A percentile compares a stretch with the other conserved stretches of the same genome.
These are phyloP conservation scores for Blastomussa wellsi DNA, from an alignment of 92 coral and sea anemone species.

Conservation along the genomic window DNA sequence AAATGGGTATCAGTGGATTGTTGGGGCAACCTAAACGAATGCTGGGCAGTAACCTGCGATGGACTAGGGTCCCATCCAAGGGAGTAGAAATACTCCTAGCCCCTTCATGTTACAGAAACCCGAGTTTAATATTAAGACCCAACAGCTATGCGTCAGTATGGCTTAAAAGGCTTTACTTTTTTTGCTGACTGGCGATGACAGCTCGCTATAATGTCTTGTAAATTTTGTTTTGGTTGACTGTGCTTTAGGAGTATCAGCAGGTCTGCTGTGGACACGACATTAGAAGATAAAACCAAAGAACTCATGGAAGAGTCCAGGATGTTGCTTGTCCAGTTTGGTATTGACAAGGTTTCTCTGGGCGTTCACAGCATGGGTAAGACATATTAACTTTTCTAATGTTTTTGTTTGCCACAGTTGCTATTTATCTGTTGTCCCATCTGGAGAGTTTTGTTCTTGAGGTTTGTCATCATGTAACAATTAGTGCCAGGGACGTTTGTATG, in stretches of 20 bases:
- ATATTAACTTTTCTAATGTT: background rate
- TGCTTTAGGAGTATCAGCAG: slow-evolving; percentile 50
- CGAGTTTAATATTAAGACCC: no score
- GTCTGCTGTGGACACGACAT: slow-evolving; percentile 66
- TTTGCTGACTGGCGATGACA: no score
- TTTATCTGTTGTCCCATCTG: background rate
- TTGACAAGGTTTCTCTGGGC: slow-evolving; percentile 81
- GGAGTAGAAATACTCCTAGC: no score
- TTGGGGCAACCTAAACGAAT: no score
- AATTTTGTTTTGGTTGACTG: background rate
- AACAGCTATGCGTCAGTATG: background rate
- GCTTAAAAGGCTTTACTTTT: background rate
- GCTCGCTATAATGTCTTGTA: background rate
- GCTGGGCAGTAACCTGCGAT: no score
- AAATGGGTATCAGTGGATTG: no score
- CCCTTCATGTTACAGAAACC: no score
- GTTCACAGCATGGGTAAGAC: slow-evolving; percentile 88
- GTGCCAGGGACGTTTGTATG: background rate
- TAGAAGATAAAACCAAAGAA: slow-evolving; percentile 81
- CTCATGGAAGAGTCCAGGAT: slow-evolving; percentile 91
- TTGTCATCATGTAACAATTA: background rate
- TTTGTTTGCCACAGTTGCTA: no score
- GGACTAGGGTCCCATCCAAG: no score
- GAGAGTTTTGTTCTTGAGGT: background rate
- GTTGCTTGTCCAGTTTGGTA: slow-evolving; percentile 76